A percentile compares a stretch with the other conserved stretches of the same genome.
phyloP scores from a whole-genome alignment of 35 echinoderm and acorn worm species.

The Heliocidaris erythrogramma region DNA sequence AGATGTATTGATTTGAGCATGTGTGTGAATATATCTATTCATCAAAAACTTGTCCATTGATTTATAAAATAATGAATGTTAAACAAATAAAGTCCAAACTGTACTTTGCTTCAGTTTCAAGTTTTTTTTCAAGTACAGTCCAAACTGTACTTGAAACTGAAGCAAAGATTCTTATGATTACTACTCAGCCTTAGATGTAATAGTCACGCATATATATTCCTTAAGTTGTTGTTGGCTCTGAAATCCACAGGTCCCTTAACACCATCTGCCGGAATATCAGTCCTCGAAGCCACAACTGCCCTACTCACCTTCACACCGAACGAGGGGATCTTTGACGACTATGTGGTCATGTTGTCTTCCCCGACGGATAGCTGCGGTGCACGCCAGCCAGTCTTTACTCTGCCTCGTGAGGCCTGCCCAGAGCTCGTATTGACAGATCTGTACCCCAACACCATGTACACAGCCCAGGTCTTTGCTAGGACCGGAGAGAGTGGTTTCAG shows the following conservation, averaged over 20 bases:
- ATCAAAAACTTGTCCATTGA: no score
- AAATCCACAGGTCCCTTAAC: background rate
- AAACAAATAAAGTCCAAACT: no score
- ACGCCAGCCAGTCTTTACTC: slow-evolving; percentile 28
- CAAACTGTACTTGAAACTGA: no score
- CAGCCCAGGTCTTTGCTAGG: slow-evolving; percentile 5
- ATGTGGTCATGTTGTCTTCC: slow-evolving; percentile 26
- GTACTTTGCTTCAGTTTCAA: no score
- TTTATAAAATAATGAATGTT: no score
- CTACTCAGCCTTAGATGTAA: no score
- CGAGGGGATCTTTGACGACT: slow-evolving; percentile 39
- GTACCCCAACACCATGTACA: background rate
- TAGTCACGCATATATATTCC: no score
- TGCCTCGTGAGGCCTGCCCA: slow-evolving; percentile 27
- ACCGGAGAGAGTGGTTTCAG: slow-evolving; percentile 11
- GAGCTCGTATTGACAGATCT: background rate
- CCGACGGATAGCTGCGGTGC: slow-evolving; percentile 20
- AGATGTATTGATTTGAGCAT: no score
- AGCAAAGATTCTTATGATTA: no score
- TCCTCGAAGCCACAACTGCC: background rate
- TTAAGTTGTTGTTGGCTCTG: background rate
- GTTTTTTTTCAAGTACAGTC: no score
- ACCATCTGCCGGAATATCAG: background rate
- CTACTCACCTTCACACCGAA: background rate
- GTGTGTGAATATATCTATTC: no score